A percentile compares a stretch with the other conserved stretches of the same genome.
Evolutionary conservation across 2,888 invertebrate genomes (phyloP).

Genomic region (Subacronicta megacephala): DNA sequence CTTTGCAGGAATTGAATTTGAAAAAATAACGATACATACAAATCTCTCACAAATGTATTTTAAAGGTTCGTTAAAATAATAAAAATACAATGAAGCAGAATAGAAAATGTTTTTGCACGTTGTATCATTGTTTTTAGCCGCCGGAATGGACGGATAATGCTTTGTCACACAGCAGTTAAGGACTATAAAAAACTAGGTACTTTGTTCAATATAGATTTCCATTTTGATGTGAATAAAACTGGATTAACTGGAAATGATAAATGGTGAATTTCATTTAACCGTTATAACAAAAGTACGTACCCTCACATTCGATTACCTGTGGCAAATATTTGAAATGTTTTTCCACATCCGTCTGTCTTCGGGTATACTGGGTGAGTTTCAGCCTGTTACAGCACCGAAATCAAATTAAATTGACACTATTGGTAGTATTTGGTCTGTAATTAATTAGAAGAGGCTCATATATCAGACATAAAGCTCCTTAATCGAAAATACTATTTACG

Average conservation of each 20-base stretch:
- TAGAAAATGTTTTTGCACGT: conserved; percentile 38
- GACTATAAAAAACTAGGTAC: conserved; percentile 23
- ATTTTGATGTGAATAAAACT: neutral
- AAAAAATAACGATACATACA: conserved; percentile 18
- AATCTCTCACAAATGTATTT: conserved; percentile 29
- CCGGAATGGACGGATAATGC: conserved; percentile 10
- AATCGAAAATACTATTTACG: too few relatives aligned
- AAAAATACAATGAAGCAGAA: conserved; percentile 24
- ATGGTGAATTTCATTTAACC: neutral
- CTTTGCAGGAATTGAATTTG: conserved; percentile 41
- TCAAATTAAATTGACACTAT: too few relatives aligned
- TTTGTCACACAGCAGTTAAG: conserved; percentile 21
- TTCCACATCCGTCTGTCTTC: too few relatives aligned
- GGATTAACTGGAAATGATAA: conserved; percentile 2
- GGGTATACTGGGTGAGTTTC: too few relatives aligned
- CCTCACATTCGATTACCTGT: too few relatives aligned
- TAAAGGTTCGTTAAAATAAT: conserved; percentile 36
- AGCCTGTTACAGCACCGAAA: too few relatives aligned
- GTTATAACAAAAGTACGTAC: too few relatives aligned
- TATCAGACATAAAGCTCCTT: too few relatives aligned
- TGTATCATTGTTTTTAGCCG: conserved; percentile 24
- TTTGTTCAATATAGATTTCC: conserved; percentile 9
- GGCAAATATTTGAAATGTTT: too few relatives aligned
- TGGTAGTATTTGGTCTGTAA: too few relatives aligned
- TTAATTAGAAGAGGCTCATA: too few relatives aligned